phyloP scores from a whole-genome alignment of 2,888 invertebrate genomes.

The Synanthedon vespiformis region DNA sequence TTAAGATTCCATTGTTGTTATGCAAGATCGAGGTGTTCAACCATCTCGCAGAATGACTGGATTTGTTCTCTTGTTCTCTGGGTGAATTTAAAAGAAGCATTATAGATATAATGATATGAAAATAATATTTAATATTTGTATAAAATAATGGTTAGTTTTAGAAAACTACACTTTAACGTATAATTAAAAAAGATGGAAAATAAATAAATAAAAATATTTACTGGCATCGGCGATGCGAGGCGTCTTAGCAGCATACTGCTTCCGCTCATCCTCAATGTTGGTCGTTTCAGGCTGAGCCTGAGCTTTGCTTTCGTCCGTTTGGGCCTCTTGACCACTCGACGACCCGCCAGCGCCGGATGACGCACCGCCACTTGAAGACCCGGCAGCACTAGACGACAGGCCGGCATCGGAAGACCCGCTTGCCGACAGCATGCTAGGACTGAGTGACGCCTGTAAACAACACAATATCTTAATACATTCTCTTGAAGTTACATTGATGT shows the following conservation, averaged over 20 bases:
- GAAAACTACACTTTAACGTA: neutral
- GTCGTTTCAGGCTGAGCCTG: slow-evolving; percentile 33
- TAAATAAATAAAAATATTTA: slow-evolving; percentile 18
- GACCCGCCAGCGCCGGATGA: slow-evolving; percentile 1
- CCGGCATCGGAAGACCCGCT: neutral
- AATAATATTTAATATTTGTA: neutral
- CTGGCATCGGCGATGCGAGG: slow-evolving; percentile 83
- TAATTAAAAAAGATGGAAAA: neutral
- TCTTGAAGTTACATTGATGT: no score
- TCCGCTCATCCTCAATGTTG: slow-evolving; percentile 57
- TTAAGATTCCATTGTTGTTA: no score
- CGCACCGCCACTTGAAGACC: no score
- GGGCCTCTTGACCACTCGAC: slow-evolving; percentile 45
- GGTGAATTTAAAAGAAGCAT: no score
- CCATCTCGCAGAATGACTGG: no score
- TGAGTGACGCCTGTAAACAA: neutral
- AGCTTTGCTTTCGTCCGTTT: slow-evolving; percentile 90
- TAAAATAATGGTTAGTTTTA: no score
- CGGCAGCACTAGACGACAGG: slow-evolving; percentile 4
- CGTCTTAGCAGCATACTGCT: slow-evolving; percentile 59
- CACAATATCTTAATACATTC: no score
- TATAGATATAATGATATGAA: no score
- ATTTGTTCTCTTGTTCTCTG: no score
- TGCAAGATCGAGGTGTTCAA: no score
- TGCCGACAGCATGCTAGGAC: neutral